Percentiles rank a stretch among this genome's conserved stretches.
phyloP scores from a whole-genome alignment of 2,797 vertebrate genomes.

The Lepidocolaptes lacrymiger region DNA sequence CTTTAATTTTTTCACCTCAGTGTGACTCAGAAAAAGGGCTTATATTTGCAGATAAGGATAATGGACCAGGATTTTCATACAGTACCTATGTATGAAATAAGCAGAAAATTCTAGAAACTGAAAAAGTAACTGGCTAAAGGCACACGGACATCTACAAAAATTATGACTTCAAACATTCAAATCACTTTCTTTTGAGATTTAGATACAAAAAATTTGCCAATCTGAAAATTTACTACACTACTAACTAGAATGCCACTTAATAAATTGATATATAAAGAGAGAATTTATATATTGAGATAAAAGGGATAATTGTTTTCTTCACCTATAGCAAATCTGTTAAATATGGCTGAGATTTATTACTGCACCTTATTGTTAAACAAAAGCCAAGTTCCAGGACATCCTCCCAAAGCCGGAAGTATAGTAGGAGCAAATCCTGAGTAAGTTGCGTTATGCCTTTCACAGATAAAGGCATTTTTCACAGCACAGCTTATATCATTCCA shows the following conservation, averaged over 20 bases:
- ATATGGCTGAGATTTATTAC: background rate
- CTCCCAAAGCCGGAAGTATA: constrained; percentile 68
- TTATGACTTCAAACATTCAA: background rate
- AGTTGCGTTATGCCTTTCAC: constrained; percentile 83
- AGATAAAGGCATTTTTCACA: constrained; percentile 82
- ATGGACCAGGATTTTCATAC: background rate
- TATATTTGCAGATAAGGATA: background rate
- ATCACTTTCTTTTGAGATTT: background rate
- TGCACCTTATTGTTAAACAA: constrained; percentile 85
- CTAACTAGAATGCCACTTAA: background rate
- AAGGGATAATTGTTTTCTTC: background rate
- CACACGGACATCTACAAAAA: background rate
- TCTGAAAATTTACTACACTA: background rate
- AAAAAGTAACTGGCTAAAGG: background rate
- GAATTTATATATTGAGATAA: background rate
- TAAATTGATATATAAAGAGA: background rate
- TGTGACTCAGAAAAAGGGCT: background rate
- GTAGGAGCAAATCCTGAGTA: constrained; percentile 81
- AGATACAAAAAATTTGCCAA: background rate
- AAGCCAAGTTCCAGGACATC: constrained; percentile 87
- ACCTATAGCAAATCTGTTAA: background rate
- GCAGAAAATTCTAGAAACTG: background rate
- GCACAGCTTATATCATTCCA: constrained; percentile 94
- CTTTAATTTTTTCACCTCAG: background rate
- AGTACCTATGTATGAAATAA: background rate